A percentile compares a stretch with the other conserved stretches of the same genome.
phyloP scores from a whole-genome alignment of 2,888 invertebrate species.

The Baronia brevicornis region DNA sequence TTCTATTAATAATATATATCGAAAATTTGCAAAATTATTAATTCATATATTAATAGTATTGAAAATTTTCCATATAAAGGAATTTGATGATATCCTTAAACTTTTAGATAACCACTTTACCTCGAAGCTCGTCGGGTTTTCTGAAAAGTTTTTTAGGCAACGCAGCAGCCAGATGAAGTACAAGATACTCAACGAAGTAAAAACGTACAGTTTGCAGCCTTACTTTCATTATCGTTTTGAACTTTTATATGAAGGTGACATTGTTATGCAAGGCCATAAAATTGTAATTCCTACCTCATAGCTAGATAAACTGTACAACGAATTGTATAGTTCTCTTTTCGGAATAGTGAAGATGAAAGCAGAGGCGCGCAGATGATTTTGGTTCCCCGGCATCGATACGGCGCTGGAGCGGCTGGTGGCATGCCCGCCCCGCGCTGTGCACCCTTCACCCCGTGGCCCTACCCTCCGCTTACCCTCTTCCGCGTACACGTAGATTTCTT shows the following conservation, averaged over 20 bases:
- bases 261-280: conserved; percentile 15
- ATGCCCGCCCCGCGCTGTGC: conserved; percentile 10
- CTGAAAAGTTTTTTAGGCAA: too few relatives aligned
- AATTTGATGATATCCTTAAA: too few relatives aligned
- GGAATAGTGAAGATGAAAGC: conserved; percentile 17
- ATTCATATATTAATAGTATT: too few relatives aligned
- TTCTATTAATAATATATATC: too few relatives aligned
- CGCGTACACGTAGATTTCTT: conserved; percentile 14
- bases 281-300: conserved; percentile 11
- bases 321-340: conserved; percentile 13
- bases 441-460: conserved; percentile 13
- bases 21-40: too few relatives aligned
- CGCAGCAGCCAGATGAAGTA: too few relatives aligned
- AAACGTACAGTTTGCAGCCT: too few relatives aligned
- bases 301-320: conserved; percentile 4
- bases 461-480: conserved; percentile 7
- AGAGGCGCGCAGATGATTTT: conserved; percentile 13
- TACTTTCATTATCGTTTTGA: too few relatives aligned
- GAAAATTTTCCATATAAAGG: too few relatives aligned
- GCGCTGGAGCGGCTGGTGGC: conserved; percentile 11
- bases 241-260: neutral
- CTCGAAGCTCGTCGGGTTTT: too few relatives aligned
- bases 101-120: too few relatives aligned
- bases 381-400: conserved; percentile 18
- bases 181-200: too few relatives aligned